Percentiles rank a stretch among this genome's conserved stretches.
Evolutionary conservation across 2,797 vertebrate species (phyloP).

Genomic region (Danio tinwini): DNA sequence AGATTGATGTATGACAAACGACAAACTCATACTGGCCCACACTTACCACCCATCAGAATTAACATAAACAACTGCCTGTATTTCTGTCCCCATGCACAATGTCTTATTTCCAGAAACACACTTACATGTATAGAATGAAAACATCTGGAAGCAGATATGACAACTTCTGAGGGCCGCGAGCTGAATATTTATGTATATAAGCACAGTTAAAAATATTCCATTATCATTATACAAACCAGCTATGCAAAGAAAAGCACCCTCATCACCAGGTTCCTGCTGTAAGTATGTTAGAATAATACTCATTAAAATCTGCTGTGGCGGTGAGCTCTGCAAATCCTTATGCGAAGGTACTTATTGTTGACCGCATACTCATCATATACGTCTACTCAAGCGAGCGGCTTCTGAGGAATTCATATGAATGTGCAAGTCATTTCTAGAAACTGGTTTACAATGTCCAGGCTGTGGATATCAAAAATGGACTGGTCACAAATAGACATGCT

Average conservation of each 20-base stretch:
- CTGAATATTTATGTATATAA: slow-evolving; percentile 54
- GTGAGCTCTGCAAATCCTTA: slow-evolving; percentile 61
- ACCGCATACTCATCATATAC: slow-evolving; percentile 68
- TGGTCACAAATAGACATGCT: slow-evolving; percentile 55
- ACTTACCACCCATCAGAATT: slow-evolving; percentile 28
- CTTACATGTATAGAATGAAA: slow-evolving; percentile 40
- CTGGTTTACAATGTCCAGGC: slow-evolving; percentile 58
- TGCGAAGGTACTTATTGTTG: slow-evolving; percentile 72
- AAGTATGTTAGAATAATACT: slow-evolving; percentile 77
- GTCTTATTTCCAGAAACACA: slow-evolving; percentile 51
- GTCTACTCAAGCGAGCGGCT: slow-evolving; percentile 67
- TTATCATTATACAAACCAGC: slow-evolving; percentile 68
- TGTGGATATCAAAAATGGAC: slow-evolving; percentile 74
- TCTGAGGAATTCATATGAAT: slow-evolving; percentile 68
- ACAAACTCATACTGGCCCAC: slow-evolving; percentile 8
- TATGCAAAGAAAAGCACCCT: slow-evolving; percentile 68
- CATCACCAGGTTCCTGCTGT: slow-evolving; percentile 73
- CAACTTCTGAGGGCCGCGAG: slow-evolving; percentile 55
- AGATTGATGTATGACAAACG: not conserved
- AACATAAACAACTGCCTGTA: slow-evolving; percentile 38
- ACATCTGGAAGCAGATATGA: slow-evolving; percentile 47
- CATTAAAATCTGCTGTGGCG: slow-evolving; percentile 74
- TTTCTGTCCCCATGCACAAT: slow-evolving; percentile 37
- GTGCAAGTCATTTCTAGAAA: slow-evolving; percentile 74
- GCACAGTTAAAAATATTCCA: slow-evolving; percentile 70